Evolutionary conservation across 1,140 invertebrate species (phyloP), one percentile per base, ranked within the genome.

Genomic region (Dinoponera quadriceps): DNA sequence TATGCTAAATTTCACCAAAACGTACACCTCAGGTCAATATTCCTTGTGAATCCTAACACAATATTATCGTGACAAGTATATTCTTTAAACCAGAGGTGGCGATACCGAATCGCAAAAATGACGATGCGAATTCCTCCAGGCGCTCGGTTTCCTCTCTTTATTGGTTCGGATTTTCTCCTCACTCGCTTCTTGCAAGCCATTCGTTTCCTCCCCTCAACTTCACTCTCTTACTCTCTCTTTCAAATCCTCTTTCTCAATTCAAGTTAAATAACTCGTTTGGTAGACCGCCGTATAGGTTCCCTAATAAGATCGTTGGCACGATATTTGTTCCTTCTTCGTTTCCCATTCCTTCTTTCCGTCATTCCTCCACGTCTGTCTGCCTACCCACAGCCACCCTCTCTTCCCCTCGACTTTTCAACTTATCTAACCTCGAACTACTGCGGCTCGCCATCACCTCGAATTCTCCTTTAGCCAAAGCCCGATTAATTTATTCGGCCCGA

Each of bases 201-300:
- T 54, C 22, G 27, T 25, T 68, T 54, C 22, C 25, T 80, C 68
- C 11, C 54, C 54, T 55, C 33, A 16, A 11, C 54, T 57, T 54
- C 57, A 48, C 22, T 80, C 54, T 83, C 65, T 59, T 22, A 22
- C 71, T 65, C 51, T 62, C 51, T 57, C 48, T 16, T 44, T 55
- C 55, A 18, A 29, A 48, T 74, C 48, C 77, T 74, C 82, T 69
- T 60, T 80, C 85, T 82, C 83, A 65, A n/a, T 83, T 68, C 82
- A 91, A 92, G 87, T 92, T 92, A 90, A 92, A 92, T 92, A 91
- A 92, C 88, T 91, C 86, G 89, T 91, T 90, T 88, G 88, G 90
- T 88, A 88, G 88, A 89, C 85, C 89, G 20, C 87, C 69, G 55
- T 71, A 82, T 87, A 87, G 89, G 89, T 88, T 91, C 91, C 91